Conservation (phyloP, 2,113 vertebrate species). For the Clinocottus analis region DNA sequence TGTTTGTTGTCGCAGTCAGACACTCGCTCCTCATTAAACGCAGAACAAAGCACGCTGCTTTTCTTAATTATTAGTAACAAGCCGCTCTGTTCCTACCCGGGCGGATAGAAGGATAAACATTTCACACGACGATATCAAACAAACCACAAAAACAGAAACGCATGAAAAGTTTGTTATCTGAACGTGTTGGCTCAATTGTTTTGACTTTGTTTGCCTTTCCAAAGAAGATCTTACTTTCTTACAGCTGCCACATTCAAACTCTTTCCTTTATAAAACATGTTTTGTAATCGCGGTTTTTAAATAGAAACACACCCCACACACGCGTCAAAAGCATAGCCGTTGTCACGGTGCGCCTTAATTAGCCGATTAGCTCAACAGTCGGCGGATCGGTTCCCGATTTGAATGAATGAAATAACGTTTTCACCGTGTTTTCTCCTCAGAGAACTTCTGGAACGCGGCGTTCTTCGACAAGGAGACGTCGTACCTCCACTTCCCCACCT, state of each 20-base stretch:
- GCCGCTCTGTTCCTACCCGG: background rate
- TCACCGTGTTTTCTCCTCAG: constrained; percentile 72
- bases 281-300: too few species aligned
- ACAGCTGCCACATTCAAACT: too few species aligned
- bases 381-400: too few species aligned
- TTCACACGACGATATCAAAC: constrained; percentile 27
- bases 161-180: background rate
- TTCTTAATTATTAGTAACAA: constrained; percentile 33
- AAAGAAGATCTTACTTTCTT: background rate
- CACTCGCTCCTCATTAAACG: constrained; percentile 38
- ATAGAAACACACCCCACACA: too few species aligned
- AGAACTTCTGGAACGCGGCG: constrained; percentile 93
- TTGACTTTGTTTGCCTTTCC: background rate
- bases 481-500: constrained; percentile 95
- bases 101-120: constrained; percentile 19
- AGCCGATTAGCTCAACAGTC: too few species aligned
- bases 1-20: constrained; percentile 1
- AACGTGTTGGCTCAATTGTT: background rate
- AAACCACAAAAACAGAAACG: background rate
- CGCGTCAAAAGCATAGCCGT: too few species aligned
- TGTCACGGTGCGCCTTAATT: too few species aligned
- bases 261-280: too few species aligned
- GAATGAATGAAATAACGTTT: too few species aligned
- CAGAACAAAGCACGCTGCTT: constrained; percentile 17
- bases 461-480: constrained; percentile 93